Base-by-base conservation (phyloP, 23 tunicate species). In the Trididemnum miniatum region DNA sequence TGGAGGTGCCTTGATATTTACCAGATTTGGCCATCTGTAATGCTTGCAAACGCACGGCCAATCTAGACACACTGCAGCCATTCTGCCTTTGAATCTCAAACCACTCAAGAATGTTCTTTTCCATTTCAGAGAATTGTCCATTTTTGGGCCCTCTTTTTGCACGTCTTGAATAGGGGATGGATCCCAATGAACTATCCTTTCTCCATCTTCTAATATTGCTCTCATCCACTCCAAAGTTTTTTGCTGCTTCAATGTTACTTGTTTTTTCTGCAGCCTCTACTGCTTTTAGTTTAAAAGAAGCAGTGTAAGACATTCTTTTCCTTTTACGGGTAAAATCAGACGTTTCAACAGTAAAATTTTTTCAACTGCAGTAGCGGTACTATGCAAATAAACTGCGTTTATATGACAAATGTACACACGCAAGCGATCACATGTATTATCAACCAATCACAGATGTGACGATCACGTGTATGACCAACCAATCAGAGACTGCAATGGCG, bases 11-110 rank as follows among this genome's bases (percentile, higher is more conserved):
- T 74, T 74, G 80, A 64, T 36, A 74, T 74, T 74, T 74, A 7
- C 80, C 80, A 74, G 62, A 74, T 74, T 74, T 74, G 80, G 62
- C 80, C 64, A 36, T n/a, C 80, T 74, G 80, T 27, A 74, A 74
- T 74, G 80, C 80, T 74, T 74, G 62, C 62, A 74, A 74, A 5
- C 33, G 80, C 62, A 74, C 27, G 59, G 80, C 80, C 59, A 74
- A 74, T 74, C 62, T 74, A 37, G 80, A 74, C 80, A 74, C 63
- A 38, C 63, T 67, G 75, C 32, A 67, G 75, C 75, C 75, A 67
- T 67, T 67, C 38, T 67, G 75, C 75, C 75, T 67, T 74, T 74
- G 80, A 74, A 5, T 44, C 4, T 74, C 62, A 74, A 74, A 74
- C 80, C 63, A 74, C 80, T 74, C 64, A 74, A 37, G 62, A 74